Evolutionary conservation across 2,888 invertebrate species (phyloP).

Genomic region (Luperina nickerlii): DNA sequence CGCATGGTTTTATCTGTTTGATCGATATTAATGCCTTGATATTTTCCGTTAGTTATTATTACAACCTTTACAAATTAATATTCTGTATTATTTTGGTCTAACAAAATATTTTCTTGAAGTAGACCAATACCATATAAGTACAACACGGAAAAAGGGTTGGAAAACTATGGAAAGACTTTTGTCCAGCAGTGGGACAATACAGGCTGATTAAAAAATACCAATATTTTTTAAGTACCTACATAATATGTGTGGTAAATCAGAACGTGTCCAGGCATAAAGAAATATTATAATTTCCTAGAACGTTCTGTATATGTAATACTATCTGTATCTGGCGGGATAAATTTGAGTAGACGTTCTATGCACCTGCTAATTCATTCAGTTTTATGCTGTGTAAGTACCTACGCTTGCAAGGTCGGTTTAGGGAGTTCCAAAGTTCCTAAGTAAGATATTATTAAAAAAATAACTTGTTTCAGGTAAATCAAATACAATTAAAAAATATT

Average conservation of each 20-base stretch:
- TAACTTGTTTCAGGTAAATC: slow-evolving; percentile 42
- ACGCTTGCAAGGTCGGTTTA: no score
- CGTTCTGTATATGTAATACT: no score
- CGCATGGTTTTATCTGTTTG: slow-evolving; percentile 6
- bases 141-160: neutral
- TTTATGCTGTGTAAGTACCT: neutral
- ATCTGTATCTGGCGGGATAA: neutral
- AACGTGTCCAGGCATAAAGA: neutral
- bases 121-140: no score
- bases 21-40: neutral
- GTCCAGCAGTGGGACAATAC: neutral
- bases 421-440: neutral
- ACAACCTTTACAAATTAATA: neutral
- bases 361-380: neutral
- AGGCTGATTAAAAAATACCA: neutral
- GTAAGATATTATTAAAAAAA: neutral
- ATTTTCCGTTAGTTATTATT: neutral
- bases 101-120: no score
- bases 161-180: no score
- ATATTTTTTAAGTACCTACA: neutral
- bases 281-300: neutral
- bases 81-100: neutral
- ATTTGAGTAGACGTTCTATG: neutral
- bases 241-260: neutral
- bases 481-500: slow-evolving; percentile 43